Conservation (phyloP, 1,140 invertebrate genomes). For the Drosophila rufa region DNA sequence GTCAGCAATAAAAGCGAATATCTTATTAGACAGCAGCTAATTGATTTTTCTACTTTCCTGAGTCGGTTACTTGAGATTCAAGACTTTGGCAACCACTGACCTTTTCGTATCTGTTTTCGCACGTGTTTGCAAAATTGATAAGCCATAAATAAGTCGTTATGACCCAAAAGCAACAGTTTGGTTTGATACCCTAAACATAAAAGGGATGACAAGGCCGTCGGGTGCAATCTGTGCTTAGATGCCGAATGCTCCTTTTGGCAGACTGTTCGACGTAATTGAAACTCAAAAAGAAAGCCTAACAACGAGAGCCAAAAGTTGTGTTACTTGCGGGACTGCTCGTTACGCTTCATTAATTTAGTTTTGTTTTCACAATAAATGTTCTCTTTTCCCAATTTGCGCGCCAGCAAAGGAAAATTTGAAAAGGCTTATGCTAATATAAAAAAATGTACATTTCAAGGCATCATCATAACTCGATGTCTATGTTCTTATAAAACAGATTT, state of each 20-base stretch:
- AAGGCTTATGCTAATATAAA: slow-evolving; percentile 64
- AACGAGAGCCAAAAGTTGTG: slow-evolving; percentile 55
- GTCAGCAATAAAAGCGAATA: slow-evolving; percentile 48
- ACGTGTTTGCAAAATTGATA: slow-evolving; percentile 68
- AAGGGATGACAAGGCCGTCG: slow-evolving; percentile 37
- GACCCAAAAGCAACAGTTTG: slow-evolving; percentile 66
- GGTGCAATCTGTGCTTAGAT: background rate
- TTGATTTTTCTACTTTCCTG: slow-evolving; percentile 58
- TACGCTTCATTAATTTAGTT: slow-evolving; percentile 78
- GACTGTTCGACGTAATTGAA: slow-evolving; percentile 34
- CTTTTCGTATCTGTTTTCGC: slow-evolving; percentile 32
- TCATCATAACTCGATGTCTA: background rate
- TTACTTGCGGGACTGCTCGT: slow-evolving; percentile 49
- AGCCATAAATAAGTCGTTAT: slow-evolving; percentile 72
- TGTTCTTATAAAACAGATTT: background rate
- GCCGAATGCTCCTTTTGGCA: slow-evolving; percentile 2
- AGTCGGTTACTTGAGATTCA: slow-evolving; percentile 1
- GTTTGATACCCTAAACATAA: slow-evolving; percentile 49
- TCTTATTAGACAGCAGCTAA: slow-evolving; percentile 61
- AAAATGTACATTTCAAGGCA: background rate
- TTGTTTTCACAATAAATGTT: slow-evolving; percentile 58
- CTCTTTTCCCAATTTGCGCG: slow-evolving; percentile 16
- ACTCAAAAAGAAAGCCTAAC: slow-evolving; percentile 57
- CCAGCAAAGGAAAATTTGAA: slow-evolving; percentile 22
- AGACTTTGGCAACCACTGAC: slow-evolving; percentile 34